Conservation (phyloP, 2,113 vertebrate genomes). For the Buteo buteo region DNA sequence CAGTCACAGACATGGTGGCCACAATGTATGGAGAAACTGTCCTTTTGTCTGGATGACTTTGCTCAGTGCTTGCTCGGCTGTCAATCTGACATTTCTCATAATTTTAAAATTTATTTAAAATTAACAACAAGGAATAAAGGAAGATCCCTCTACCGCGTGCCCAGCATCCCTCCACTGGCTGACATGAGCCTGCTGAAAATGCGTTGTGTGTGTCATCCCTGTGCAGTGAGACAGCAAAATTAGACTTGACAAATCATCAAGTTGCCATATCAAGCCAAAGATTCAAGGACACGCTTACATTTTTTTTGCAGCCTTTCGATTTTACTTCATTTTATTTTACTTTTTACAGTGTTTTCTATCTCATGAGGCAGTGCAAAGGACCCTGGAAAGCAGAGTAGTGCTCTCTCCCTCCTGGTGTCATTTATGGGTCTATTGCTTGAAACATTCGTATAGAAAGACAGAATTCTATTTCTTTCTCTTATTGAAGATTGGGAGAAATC, state of each 20-base stretch:
- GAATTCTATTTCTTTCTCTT: background rate
- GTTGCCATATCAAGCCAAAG: background rate
- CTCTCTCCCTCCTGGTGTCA: background rate
- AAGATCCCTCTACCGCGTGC: fast-evolving
- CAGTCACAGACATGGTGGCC: background rate
- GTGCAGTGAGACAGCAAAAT: background rate
- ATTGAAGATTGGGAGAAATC: background rate
- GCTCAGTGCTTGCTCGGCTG: background rate
- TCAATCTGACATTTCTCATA: background rate
- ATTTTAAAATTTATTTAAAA: background rate
- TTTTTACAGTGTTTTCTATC: background rate
- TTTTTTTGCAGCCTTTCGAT: background rate
- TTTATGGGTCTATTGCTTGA: background rate
- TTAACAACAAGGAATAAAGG: background rate
- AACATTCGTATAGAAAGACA: background rate
- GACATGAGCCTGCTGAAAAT: background rate
- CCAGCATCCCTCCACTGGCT: background rate
- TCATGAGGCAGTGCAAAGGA: background rate
- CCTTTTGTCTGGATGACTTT: background rate
- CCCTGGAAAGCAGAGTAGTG: background rate
- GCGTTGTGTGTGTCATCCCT: background rate
- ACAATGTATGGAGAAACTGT: fast-evolving
- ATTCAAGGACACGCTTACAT: background rate
- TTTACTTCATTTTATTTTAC: background rate
- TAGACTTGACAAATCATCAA: background rate